Evolutionary conservation across 2,797 vertebrate species (phyloP), one percentile per base, ranked within the genome.

Genomic region (Threskiornis aethiopicus): DNA sequence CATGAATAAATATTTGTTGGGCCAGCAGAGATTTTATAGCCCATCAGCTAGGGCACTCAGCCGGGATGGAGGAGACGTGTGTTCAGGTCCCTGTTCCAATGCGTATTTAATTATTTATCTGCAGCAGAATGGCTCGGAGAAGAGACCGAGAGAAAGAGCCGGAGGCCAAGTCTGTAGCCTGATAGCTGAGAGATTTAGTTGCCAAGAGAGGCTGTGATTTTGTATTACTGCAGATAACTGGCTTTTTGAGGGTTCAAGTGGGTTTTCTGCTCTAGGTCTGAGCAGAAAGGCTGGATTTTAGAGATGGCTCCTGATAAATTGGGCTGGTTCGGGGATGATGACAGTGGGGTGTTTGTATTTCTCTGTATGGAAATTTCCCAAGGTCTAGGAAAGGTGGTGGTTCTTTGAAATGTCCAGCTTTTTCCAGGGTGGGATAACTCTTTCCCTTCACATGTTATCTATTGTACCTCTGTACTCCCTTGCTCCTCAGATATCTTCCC

Each of bases 21-120:
- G 82, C 89, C 91, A 92, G 76, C 87, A 89, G 94, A 84, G 90
- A 84, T 92, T 96, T 96, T 92, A 91, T 78, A 93, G 87, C 91
- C 94, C 92, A 58, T 87, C 93, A 61, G 51, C 75, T 57, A 10
- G 5, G 96, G 89, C 92, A 91, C 84, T 90, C 78, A 70, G 84
- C 93, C 0, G 67, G 93, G 77, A n/a, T 93, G 90, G 84, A 90
- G 89, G 75, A 59, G 90, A 73, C 0, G 21, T 16, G 66, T 77
- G 95, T 28, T 85, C 89, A 35, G 72, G 82, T 70, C 76, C 37
- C 67, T 20, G 51, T 87, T 96, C 92, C 96, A 93, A 44, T 0
- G 0, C 1, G 7, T 77, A 13, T 67, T 95, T 87, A 93, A 94
- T 96, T 93, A 94, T 96, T 96, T 83, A 93, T 92, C 92, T 54